Conservation (phyloP, 2,113 vertebrate species). For the Antechinus flavipes region DNA sequence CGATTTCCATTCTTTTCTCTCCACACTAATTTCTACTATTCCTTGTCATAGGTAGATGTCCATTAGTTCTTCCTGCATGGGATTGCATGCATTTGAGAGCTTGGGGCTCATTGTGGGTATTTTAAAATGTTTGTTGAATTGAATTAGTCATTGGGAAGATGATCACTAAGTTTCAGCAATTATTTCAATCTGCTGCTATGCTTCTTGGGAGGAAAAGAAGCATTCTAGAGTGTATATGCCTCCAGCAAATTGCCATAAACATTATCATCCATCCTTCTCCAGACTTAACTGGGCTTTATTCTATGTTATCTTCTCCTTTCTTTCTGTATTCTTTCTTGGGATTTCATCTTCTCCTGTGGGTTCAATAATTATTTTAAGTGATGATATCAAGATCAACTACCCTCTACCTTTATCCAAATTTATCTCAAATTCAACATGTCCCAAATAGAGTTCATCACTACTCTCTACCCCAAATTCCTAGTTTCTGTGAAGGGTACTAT, state of each 20-base stretch:
- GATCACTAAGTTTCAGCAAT: neutral
- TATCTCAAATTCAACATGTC: neutral
- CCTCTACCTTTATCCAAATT: neutral
- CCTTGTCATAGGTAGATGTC: no score
- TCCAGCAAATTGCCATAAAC: neutral
- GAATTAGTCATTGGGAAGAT: neutral
- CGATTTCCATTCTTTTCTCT: neutral
- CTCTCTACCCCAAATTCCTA: neutral
- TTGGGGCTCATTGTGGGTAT: neutral
- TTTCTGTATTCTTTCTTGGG: neutral
- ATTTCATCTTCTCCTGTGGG: neutral
- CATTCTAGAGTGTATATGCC: no score
- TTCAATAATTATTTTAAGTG: neutral
- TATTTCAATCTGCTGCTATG: neutral
- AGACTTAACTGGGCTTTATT: no score
- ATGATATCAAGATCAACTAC: neutral
- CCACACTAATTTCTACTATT: no score
- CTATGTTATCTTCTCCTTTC: no score
- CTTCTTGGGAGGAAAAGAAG: no score
- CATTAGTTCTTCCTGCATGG: neutral
- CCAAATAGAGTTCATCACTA: neutral
- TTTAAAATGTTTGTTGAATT: neutral
- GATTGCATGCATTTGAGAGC: neutral
- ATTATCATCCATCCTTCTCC: neutral
- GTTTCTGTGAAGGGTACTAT: neutral